phyloP scores from a whole-genome alignment of 1,140 invertebrate species.

The Nebria ingens region DNA sequence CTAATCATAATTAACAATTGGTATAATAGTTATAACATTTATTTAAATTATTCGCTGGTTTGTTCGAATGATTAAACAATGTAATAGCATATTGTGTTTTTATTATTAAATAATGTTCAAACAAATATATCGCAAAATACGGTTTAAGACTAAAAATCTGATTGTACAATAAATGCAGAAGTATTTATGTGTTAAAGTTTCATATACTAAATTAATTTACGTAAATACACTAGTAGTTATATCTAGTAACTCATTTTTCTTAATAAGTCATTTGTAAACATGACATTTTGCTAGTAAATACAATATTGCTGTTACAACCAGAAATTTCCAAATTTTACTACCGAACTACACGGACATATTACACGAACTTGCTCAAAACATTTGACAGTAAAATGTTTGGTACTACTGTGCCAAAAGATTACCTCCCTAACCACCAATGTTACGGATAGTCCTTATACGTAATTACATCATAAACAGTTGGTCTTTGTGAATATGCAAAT shows the following conservation, averaged over 20 bases:
- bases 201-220: background rate
- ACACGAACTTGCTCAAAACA: background rate
- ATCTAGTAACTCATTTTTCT: background rate
- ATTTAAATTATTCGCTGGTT: too few relatives aligned
- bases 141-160: background rate
- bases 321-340: background rate
- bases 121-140: background rate
- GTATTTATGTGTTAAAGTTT: background rate
- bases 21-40: too few relatives aligned
- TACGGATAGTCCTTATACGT: background rate
- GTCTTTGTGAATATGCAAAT: background rate
- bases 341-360: background rate
- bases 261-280: background rate
- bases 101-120: background rate
- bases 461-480: background rate
- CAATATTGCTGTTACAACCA: background rate
- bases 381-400: background rate
- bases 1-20: too few relatives aligned
- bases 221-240: background rate
- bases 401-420: background rate
- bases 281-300: background rate
- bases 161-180: background rate
- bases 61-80: too few relatives aligned
- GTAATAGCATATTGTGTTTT: background rate
- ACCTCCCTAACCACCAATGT: background rate